These are phyloP conservation scores for Phortica magna DNA, from an alignment of 2,888 invertebrate species.

Conservation along the genomic window DNA sequence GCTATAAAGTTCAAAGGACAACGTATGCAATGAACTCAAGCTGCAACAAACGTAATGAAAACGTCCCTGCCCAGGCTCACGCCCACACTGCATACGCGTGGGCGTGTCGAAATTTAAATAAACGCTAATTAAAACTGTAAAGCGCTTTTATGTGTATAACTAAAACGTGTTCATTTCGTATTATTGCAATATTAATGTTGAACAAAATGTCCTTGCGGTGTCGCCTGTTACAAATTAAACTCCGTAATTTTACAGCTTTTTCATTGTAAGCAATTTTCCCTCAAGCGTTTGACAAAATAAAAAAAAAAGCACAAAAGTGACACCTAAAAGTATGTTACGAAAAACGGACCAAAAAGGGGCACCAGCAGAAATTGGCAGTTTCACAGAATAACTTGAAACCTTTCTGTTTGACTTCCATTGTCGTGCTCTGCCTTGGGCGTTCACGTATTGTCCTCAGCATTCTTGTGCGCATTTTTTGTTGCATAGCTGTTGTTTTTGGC, in stretches of 20 bases:
- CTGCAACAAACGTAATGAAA: constrained; percentile 7
- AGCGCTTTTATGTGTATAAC: neutral
- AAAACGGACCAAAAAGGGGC: constrained; percentile 26
- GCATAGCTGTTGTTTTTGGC: constrained; percentile 14
- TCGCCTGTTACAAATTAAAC: constrained; percentile 10
- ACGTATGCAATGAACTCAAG: neutral
- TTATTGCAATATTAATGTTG: constrained; percentile 30
- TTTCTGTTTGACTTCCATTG: neutral
- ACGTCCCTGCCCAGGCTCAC: neutral
- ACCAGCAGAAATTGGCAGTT: constrained; percentile 62
- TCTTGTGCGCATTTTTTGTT: constrained; percentile 22
- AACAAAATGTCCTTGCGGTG: constrained; percentile 1
- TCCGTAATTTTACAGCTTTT: constrained; percentile 29
- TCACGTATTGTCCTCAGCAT: neutral
- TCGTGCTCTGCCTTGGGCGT: neutral
- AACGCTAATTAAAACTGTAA: constrained; percentile 20
- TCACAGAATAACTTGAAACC: constrained; percentile 59
- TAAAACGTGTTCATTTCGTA: constrained; percentile 5
- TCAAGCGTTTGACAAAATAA: constrained; percentile 36
- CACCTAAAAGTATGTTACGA: constrained; percentile 27
- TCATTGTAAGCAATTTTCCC: constrained; percentile 17
- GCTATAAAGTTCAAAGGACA: constrained; percentile 20
- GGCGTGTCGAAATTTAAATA: constrained; percentile 13
- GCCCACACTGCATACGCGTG: neutral
- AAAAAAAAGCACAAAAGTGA: constrained; percentile 8